Evolutionary conservation across 2,888 invertebrate genomes (phyloP).

Genomic region (Tipula lateralis): DNA sequence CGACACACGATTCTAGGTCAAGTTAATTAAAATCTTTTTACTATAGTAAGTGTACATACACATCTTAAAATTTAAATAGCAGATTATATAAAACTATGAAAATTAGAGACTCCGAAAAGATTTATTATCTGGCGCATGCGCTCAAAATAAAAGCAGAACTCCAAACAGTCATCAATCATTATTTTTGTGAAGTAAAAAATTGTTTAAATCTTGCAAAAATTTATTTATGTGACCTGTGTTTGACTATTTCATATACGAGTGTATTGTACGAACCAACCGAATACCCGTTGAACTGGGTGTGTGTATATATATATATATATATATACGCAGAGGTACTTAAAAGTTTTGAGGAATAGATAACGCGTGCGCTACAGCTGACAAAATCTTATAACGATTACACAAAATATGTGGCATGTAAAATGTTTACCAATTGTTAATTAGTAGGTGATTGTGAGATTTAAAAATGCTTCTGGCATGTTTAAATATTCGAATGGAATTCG

Average conservation of each 20-base stretch:
- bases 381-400: too few species aligned
- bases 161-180: not conserved
- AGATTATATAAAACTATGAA: not conserved
- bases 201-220: not conserved
- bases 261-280: not conserved
- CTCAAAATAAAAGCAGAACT: not conserved
- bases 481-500: too few species aligned
- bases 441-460: too few species aligned
- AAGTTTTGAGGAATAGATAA: too few species aligned
- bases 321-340: too few species aligned
- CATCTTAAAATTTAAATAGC: not conserved
- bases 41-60: not conserved
- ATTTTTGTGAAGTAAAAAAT: not conserved
- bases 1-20: not conserved
- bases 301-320: too few species aligned
- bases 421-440: too few species aligned
- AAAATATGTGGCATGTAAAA: too few species aligned
- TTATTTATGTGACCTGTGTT: not conserved
- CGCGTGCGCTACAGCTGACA: too few species aligned
- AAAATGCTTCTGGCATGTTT: too few species aligned
- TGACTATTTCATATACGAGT: not conserved
- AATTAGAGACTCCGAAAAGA: not conserved
- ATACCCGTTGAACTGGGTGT: not conserved
- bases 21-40: conserved; percentile 1
- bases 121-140: conserved; percentile 24